A percentile compares a stretch with the other conserved stretches of the same genome.
Evolutionary conservation across 53 echinoderm and acorn worm species (phyloP).

Genomic region (Holothuria scabra): DNA sequence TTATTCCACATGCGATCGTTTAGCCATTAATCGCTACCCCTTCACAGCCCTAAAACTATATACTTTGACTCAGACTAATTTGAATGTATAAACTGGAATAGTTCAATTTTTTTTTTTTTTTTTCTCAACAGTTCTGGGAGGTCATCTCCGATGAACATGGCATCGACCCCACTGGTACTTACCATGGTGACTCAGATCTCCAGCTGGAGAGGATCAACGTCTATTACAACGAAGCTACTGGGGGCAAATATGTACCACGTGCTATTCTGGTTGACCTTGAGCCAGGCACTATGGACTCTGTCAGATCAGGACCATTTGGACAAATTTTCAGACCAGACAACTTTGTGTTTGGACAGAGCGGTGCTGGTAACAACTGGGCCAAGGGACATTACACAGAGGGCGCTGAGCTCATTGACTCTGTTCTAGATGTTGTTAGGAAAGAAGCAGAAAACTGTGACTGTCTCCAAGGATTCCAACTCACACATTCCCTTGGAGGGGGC

Average conservation of each 20-base stretch:
- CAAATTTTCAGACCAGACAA: conserved; percentile 97
- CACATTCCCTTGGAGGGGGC: conserved; percentile 92
- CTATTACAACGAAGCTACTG: conserved; percentile 90
- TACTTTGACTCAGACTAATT: no score
- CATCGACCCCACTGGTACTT: conserved; percentile 89
- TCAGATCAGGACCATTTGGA: conserved; percentile 93
- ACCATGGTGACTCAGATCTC: conserved; percentile 82
- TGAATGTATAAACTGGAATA: neutral
- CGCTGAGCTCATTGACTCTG: conserved; percentile 92
- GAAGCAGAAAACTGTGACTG: conserved; percentile 92
- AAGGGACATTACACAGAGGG: conserved; percentile 98
- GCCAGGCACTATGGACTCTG: conserved; percentile 98
- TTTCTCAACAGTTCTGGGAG: conserved; percentile 93
- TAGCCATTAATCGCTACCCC: no score
- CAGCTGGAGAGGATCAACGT: conserved; percentile 87
- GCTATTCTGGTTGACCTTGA: conserved; percentile 90
- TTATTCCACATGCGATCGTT: no score
- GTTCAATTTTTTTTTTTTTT: neutral
- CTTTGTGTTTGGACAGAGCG: conserved; percentile 96
- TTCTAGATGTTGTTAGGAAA: conserved; percentile 87
- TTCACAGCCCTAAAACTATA: no score
- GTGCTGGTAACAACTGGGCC: conserved; percentile 97
- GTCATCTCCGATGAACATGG: conserved; percentile 87
- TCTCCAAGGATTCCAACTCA: conserved; percentile 93
- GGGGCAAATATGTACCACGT: conserved; percentile 85